A percentile compares a stretch with the other conserved stretches of the same genome.
These are phyloP conservation scores for Platysternon megacephalum DNA, from an alignment of 2,113 vertebrate species.

Conservation along the genomic window DNA sequence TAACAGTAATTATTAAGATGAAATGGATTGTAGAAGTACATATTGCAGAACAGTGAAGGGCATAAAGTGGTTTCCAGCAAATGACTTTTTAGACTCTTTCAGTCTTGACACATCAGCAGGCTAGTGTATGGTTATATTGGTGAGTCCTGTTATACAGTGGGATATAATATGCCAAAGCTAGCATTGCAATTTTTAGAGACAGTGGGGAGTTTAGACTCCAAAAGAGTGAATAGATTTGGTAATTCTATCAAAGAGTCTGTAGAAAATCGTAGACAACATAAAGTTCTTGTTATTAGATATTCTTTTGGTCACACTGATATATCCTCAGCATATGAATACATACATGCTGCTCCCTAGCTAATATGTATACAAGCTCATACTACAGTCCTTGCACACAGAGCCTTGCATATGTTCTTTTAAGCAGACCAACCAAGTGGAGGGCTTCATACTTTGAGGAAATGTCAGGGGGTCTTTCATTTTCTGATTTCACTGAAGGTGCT, in stretches of 20 bases:
- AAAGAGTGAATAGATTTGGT: not conserved
- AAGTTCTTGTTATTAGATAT: not conserved
- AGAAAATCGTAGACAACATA: not conserved
- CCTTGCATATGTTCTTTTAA: not conserved
- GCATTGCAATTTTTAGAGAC: not conserved
- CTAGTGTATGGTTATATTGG: not conserved
- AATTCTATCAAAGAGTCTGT: not conserved
- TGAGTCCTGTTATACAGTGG: not conserved
- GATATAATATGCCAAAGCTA: not conserved
- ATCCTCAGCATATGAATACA: not conserved
- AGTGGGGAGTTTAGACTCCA: not conserved
- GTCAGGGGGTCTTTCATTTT: not conserved
- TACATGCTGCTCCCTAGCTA: not conserved
- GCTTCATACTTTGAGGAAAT: not conserved
- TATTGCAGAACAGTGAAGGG: not conserved
- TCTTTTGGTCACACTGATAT: not conserved
- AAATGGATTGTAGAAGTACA: not conserved
- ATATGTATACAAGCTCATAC: not conserved
- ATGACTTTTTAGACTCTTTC: not conserved
- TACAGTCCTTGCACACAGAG: not conserved
- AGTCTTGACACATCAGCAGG: not conserved
- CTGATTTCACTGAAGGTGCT: conserved; percentile 76
- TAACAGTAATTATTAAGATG: not conserved
- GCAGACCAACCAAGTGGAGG: not conserved
- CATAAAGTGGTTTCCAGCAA: not conserved